Evolutionary conservation across 2,888 invertebrate genomes (phyloP), one percentile per base, ranked within the genome.

Genomic region (Dione juno): DNA sequence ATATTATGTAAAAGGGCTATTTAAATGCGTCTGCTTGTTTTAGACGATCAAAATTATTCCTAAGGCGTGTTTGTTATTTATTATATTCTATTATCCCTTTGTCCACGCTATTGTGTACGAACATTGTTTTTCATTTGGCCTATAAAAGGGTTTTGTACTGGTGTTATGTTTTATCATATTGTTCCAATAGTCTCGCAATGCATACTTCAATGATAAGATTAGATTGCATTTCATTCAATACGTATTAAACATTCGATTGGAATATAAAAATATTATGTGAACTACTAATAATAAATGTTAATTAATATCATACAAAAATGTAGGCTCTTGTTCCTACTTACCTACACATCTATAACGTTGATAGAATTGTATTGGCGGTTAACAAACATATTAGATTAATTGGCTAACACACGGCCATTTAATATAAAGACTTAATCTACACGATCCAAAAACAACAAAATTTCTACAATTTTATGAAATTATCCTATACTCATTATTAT

Each of bases 71-170:
- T 90, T 92, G 90, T 92, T 90, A 64, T 89, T 85, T 81, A 85
- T 83, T 88, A 84, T 84, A 76, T 80, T 87, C 89, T 87, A 90
- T 91, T 90, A 81, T 89, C 88, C 87, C 87, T 90, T 92, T 92
- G 92, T 91, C 87, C 84, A 84, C 81, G 77, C 88, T 84, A 88
- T 88, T 90, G 89, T 86, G 80, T 85, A 84, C 79, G 78, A 88
- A 89, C 89, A 89, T 86, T 79, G 80, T 84, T 84, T 85, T 86
- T 84, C 74, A 81, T 81, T 76, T 79, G 69, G 76, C 77, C 77
- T 79, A 77, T 82, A 74, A 78, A 84, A 82, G 83, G 83, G 78
- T 78, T 80, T 79, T 80, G 70, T 72, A 58, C 69, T 71, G 70
- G 70, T 73, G 70, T 58, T 53, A 37, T 70, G 64, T 78, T 73